phyloP scores from a whole-genome alignment of 2,113 vertebrate genomes.

The Megaceryle torquata region DNA sequence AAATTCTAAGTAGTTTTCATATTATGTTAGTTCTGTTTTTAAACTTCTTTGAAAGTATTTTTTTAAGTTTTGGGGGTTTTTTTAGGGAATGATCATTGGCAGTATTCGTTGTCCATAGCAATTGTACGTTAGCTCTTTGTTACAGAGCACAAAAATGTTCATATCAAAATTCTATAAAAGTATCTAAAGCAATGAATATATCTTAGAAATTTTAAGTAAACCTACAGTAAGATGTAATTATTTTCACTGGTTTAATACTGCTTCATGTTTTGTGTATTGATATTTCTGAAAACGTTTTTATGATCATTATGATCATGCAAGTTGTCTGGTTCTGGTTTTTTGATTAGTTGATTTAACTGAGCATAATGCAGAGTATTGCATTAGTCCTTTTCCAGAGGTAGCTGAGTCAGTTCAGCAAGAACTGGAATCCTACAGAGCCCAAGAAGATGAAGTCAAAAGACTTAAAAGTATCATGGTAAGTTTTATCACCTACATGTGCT shows the following conservation, averaged over 20 bases:
- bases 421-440: slow-evolving; percentile 90
- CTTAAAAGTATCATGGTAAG: slow-evolving; percentile 98
- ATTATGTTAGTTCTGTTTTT: background rate
- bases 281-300: background rate
- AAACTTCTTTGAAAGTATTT: background rate
- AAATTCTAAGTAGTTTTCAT: background rate
- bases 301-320: background rate
- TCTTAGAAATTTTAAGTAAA: background rate
- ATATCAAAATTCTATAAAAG: background rate
- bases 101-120: background rate
- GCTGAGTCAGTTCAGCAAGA: slow-evolving; percentile 97
- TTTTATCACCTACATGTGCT: background rate
- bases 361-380: slow-evolving; percentile 31
- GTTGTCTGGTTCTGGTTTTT: background rate
- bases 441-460: slow-evolving; percentile 96
- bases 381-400: slow-evolving; percentile 96
- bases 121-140: background rate
- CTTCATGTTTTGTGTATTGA: background rate
- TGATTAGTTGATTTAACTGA: background rate
- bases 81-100: background rate
- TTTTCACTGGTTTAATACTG: background rate
- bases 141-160: background rate
- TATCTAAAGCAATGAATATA: background rate
- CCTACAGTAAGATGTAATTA: background rate
- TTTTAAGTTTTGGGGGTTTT: background rate